A percentile compares a stretch with the other conserved stretches of the same genome.
These are phyloP conservation scores for Podiceps cristatus DNA, from an alignment of 2,113 vertebrate genomes.

Conservation along the genomic window DNA sequence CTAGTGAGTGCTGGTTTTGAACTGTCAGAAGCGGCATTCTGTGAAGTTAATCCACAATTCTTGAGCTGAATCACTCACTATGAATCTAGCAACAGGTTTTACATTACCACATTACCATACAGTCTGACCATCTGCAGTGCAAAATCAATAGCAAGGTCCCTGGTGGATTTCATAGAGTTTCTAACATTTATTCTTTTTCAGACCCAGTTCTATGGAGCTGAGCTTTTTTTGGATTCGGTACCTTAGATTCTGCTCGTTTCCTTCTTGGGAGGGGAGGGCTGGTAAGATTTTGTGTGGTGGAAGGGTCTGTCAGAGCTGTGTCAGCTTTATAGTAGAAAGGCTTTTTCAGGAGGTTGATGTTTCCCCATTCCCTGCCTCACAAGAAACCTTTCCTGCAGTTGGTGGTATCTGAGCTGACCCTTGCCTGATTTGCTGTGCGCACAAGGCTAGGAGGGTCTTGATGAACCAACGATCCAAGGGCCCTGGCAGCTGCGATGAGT, in stretches of 20 bases:
- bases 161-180: not conserved
- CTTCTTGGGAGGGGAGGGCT: not conserved
- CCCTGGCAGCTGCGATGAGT: not conserved
- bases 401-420: not conserved
- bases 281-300: not conserved
- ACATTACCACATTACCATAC: not conserved
- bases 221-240: not conserved
- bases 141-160: constrained; percentile 30
- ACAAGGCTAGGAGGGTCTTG: not conserved
- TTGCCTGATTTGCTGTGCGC: not conserved
- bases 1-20: not conserved
- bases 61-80: not conserved
- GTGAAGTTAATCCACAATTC: not conserved
- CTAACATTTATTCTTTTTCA: constrained; percentile 9
- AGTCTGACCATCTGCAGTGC: constrained; percentile 16
- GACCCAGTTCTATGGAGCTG: not conserved
- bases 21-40: constrained; percentile 20
- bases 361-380: not conserved
- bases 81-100: constrained; percentile 50
- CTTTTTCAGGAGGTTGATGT: not conserved
- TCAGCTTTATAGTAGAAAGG: not conserved
- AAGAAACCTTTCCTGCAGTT: not conserved
- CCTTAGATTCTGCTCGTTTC: not conserved
- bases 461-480: not conserved
- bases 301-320: not conserved